Conservation (phyloP, 2,113 vertebrate species). For the Microtus richardsoni region DNA sequence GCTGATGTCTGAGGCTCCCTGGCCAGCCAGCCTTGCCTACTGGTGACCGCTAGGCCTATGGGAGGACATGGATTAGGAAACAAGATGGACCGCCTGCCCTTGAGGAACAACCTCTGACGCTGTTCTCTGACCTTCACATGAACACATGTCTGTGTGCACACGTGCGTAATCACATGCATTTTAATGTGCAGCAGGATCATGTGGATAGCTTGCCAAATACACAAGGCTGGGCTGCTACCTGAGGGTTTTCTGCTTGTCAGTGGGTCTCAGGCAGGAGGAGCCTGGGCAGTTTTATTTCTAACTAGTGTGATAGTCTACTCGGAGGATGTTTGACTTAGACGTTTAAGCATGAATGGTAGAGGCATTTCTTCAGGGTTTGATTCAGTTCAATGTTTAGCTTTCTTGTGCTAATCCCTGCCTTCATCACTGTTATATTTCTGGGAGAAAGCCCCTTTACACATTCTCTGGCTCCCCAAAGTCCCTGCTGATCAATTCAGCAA, state of each 20-base stretch:
- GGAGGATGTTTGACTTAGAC: background rate
- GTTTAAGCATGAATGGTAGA: background rate
- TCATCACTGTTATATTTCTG: background rate
- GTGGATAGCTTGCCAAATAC: background rate
- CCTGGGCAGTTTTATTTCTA: background rate
- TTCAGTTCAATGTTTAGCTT: background rate
- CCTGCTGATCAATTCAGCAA: background rate
- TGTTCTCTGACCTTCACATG: background rate
- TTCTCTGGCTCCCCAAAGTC: background rate
- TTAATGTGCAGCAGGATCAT: background rate
- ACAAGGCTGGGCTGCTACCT: background rate
- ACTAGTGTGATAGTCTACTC: background rate
- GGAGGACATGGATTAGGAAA: background rate
- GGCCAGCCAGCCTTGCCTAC: background rate
- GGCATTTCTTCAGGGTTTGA: background rate
- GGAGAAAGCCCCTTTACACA: background rate
- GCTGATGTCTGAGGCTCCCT: background rate
- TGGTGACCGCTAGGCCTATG: background rate
- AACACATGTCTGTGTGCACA: background rate
- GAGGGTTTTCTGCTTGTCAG: background rate
- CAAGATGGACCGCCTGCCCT: background rate
- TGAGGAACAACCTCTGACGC: background rate
- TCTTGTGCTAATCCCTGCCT: background rate
- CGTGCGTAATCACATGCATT: background rate
- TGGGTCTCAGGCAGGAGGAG: background rate